phyloP scores from a whole-genome alignment of 2,113 vertebrate species.

The Thalassoma bifasciatum region DNA sequence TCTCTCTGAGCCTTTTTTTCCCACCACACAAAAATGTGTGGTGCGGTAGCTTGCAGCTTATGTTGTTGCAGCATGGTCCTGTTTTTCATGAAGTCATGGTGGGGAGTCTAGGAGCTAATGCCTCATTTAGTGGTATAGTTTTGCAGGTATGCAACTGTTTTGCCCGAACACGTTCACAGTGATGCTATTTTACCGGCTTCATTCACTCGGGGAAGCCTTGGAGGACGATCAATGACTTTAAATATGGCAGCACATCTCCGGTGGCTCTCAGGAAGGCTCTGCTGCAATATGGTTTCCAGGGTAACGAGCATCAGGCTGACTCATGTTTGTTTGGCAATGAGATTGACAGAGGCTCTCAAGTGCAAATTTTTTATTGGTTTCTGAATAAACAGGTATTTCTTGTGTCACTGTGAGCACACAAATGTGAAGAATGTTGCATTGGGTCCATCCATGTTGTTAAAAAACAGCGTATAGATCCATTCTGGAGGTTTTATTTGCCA shows the following conservation, averaged over 20 bases:
- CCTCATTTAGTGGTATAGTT: not conserved
- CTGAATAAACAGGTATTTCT: constrained; percentile 4
- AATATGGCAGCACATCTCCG: not conserved
- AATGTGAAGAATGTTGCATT: constrained; percentile 1
- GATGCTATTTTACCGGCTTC: not conserved
- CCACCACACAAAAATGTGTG: no score
- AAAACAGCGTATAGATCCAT: not conserved
- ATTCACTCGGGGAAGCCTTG: not conserved
- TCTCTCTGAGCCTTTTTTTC: not conserved
- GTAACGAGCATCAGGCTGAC: constrained; percentile 35
- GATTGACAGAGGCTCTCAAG: constrained; percentile 1
- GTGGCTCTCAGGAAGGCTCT: not conserved
- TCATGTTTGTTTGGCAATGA: constrained; percentile 38
- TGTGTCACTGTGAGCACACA: not conserved
- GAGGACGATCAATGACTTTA: not conserved
- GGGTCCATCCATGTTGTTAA: not conserved
- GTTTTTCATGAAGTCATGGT: not conserved
- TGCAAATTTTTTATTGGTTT: constrained; percentile 20
- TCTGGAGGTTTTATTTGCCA: not conserved
- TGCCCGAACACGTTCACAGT: not conserved
- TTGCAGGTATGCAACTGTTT: not conserved
- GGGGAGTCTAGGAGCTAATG: not conserved
- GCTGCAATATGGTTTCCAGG: constrained; percentile 35
- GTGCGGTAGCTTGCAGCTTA: no score
- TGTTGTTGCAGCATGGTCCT: not conserved